Base-by-base conservation (phyloP, 2,797 vertebrate species). In the Hipposideros larvatus region DNA sequence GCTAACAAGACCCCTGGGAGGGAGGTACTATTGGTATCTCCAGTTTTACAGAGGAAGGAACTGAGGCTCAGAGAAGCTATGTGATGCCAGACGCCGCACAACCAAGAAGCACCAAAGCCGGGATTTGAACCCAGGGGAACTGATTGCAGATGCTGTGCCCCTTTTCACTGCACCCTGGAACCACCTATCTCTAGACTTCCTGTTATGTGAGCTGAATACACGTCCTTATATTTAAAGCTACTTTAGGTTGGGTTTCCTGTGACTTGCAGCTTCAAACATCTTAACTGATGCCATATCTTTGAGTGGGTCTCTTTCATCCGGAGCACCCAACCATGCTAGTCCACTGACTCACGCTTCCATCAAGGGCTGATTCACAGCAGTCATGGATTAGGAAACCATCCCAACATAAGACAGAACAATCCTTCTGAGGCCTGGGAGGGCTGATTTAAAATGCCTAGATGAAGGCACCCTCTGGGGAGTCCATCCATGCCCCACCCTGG, bases 401-500 rank as follows among this genome's bases (percentile, higher is more conserved):
- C 53, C 82, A 31, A 5, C 0, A 3, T 91, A 75, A 82, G 57
- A 70, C 74, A 43, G 48, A 71, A 8, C 43, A 11, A 26, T 11
- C 41, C 48, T 2, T 28, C n/a, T 7, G 31, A 53, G 70, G 8
- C 43, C 4, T 9, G 31, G 46, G 19, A 34, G 43, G 9, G 5
- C 13, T 0, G 10, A 37, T 55, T 61, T 24, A 85, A 61, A 43
- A 68, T 22, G 77, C 4, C 63, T n/a, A 28, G 11, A 43, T 1
- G 24, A 48, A 24, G 37, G 71, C 1, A 14, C 21, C 55, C 61
- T 41, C 1, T 31, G 59, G 63, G 22, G 24, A 14, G 48, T 28
- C 70, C 7, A 2, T 4, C 13, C 1, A 0, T 22, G 24, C 19
- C 15, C 43, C 18, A 9, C 4, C 57, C 37, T 0, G 21, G 70